Base-by-base conservation (phyloP, 2,888 invertebrate species). In the Periphyllus acericola region DNA sequence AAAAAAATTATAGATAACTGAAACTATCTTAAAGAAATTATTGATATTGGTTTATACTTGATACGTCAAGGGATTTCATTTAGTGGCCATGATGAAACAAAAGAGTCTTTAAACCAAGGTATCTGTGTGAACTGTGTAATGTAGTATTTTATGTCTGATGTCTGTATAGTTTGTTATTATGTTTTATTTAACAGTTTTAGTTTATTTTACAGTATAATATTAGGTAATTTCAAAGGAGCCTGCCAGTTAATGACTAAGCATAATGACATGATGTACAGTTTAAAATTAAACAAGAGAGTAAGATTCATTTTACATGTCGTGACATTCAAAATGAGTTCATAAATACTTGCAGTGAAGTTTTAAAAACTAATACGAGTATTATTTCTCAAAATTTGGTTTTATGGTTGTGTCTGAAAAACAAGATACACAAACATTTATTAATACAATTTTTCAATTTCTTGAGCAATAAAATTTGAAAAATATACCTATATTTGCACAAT, bases 271-370 rank as follows among this genome's bases (percentile, higher is more conserved):
- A 80, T 36, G 21, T 25, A 29, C 29, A 76, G 46, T 76, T 76
- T 76, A 76, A 40, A 76, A 46, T 46, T n/a, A 68, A 68, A 68
- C 68, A 9, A 9, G 36, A 40, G n/a, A 75, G 40, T 75, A 75
- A 75, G 74, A 34, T 60, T 80, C 66, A 80, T 80, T 76, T 76
- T 46, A 76, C 76, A 76, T 46, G 76, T 46, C 46, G 25, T 36
- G 34, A 82, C 46, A 68, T 82, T 68, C 46, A 82, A 66, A 82
- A 82, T 82, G 66, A 82, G 9, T 68, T 55, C 8, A 80, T 82
- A 68, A 29, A 66, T 68, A 6, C 34, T 60, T 34, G 40, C n/a
- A 40, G 76, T 52, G 52, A 76, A 46, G 46, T 76, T 46, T 29
- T 55, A 80, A 60, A 80, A 60, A 80, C 25, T 60, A 66, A 36